Evolutionary conservation across 2,113 vertebrate species (phyloP), one percentile per base, ranked within the genome.

Genomic region (Eupsittula cactorum): DNA sequence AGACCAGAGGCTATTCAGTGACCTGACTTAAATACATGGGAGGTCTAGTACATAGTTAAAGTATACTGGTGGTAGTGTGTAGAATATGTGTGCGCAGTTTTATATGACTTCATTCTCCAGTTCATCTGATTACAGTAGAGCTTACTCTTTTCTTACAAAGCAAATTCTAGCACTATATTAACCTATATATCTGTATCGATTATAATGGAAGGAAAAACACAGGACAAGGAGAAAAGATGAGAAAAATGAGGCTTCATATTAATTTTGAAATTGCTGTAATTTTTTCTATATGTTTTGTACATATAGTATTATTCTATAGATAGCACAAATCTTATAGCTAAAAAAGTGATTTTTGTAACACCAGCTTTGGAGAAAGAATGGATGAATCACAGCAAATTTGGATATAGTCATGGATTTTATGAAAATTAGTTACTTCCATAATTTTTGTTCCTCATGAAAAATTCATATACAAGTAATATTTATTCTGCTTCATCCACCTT

Each of bases 361-460:
- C 11, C 2, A 50, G 6, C 29, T 89, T 93, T 68, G 29, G 46
- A 81, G 73, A 88, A 93, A 93, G 60, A 77, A 63, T 21, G 13
- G 59, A 35, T 70, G 60, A 88, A 81, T 78, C 31, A 60, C 42
- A 74, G 31, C 14, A 91, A 82, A 73, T 91, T 82, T 87, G 35
- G 70, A 62, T 89, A 81, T 57, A 71, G n/a, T 39, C 0, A 25
- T 65, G 59, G 59, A 92, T 89, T 88, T 91, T 70, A 70, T 93
- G 57, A 94, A 93, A 90, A 86, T 2, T 1, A 67, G 41, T 17
- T 23, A 82, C 44, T 88, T 92, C 21, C 35, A 84, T 75, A 71
- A 88, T 75, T 92, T 90, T 84, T 86, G 7, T 35, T 91, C 14
- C 50, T 93, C 24, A 73, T 90, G 70, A 86, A 91, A 93, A 94